These are phyloP conservation scores for Sebastes fasciatus DNA, from an alignment of 2,113 vertebrate genomes.

Conservation along the genomic window DNA sequence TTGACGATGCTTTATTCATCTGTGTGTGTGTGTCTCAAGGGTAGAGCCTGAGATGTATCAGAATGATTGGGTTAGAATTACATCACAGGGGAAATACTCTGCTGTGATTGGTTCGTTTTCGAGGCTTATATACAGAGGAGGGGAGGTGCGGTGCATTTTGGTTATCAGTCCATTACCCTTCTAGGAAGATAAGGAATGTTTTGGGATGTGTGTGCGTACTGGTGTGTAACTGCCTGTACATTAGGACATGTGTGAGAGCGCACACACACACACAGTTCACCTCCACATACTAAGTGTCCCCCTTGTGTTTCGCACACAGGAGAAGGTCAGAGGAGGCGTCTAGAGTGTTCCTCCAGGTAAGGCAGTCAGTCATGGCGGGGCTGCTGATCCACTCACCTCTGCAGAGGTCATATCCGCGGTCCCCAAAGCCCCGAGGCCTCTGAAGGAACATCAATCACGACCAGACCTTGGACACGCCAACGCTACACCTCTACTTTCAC, in stretches of 20 bases:
- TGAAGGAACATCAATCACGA: constrained; percentile 79
- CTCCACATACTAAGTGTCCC: constrained; percentile 30
- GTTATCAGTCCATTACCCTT: constrained; percentile 62
- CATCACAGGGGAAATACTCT: constrained; percentile 43
- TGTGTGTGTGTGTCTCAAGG: constrained; percentile 21
- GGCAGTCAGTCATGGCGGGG: constrained; percentile 62
- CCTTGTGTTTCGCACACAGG: constrained; percentile 34
- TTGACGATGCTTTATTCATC: constrained; percentile 4
- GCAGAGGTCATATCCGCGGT: constrained; percentile 68
- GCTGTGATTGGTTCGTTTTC: constrained; percentile 48
- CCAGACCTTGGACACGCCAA: constrained; percentile 60
- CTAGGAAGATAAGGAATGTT: constrained; percentile 49
- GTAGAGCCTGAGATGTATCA: constrained; percentile 34
- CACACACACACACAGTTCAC: not conserved
- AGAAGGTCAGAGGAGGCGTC: constrained; percentile 67
- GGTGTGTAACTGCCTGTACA: constrained; percentile 9
- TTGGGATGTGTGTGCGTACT: not conserved
- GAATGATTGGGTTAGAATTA: constrained; percentile 55
- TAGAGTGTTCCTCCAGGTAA: constrained; percentile 50
- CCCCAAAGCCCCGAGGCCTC: constrained; percentile 72
- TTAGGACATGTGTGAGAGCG: not conserved
- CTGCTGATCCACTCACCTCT: constrained; percentile 71
- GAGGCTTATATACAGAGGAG: not conserved
- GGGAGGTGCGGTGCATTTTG: constrained; percentile 7
- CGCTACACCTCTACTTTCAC: constrained; percentile 43